Conservation (phyloP, 2,888 invertebrate species). For the Andrena dorsata region DNA sequence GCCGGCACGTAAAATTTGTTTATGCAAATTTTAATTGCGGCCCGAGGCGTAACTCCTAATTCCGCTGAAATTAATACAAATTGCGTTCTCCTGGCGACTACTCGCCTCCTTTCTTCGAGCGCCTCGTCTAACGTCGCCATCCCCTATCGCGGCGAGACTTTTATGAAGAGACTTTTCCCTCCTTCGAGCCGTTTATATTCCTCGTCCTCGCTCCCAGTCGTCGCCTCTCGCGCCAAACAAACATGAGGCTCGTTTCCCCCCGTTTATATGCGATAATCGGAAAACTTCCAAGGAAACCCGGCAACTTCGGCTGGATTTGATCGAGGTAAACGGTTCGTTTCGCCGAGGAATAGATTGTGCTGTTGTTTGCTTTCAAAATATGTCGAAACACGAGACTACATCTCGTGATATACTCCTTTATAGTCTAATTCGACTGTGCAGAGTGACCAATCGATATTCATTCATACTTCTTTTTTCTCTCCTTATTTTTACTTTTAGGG, state of each 20-base stretch:
- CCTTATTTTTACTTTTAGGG: too few relatives aligned
- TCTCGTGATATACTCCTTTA: too few relatives aligned
- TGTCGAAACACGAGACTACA: neutral
- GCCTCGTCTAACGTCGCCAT: constrained; percentile 30
- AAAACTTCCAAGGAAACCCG: constrained; percentile 7
- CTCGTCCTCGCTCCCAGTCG: neutral
- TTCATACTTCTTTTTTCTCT: too few relatives aligned
- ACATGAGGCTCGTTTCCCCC: neutral
- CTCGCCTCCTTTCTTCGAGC: constrained; percentile 51
- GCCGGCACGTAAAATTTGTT: constrained; percentile 75
- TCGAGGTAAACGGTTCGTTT: neutral
- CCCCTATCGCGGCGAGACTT: constrained; percentile 54
- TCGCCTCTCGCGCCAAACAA: constrained; percentile 16
- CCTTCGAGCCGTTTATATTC: constrained; percentile 25
- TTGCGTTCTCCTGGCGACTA: constrained; percentile 70
- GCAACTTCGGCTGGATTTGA: constrained; percentile 2
- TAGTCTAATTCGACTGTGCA: too few relatives aligned
- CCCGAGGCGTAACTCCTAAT: constrained; percentile 77
- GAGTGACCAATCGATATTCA: too few relatives aligned
- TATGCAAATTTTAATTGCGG: constrained; percentile 80
- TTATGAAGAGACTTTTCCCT: constrained; percentile 51
- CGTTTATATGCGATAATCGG: constrained; percentile 28
- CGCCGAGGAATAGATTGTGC: neutral
- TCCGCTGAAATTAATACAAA: constrained; percentile 79
- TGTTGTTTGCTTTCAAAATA: neutral